phyloP scores from a whole-genome alignment of 2,888 invertebrate genomes.

The Blastobasis adustella region DNA sequence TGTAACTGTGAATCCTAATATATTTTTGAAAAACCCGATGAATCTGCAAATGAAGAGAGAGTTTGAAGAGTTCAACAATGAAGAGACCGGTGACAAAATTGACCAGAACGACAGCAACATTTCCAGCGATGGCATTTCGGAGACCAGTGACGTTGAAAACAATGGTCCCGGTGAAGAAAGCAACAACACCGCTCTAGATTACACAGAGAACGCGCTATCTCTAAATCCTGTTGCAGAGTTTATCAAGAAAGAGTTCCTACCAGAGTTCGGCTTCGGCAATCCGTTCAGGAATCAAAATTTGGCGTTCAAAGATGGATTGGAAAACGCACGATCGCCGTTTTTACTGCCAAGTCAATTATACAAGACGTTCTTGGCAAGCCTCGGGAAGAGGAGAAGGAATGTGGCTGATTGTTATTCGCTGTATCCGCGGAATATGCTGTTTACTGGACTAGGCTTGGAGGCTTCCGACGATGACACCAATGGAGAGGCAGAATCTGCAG shows the following conservation, averaged over 20 bases:
- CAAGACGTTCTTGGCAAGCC: slow-evolving; percentile 83
- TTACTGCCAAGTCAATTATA: slow-evolving; percentile 85
- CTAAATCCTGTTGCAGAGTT: slow-evolving; percentile 63
- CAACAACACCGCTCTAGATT: slow-evolving; percentile 47
- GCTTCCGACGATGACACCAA: slow-evolving; percentile 62
- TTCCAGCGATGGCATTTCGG: slow-evolving; percentile 60
- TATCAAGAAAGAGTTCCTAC: slow-evolving; percentile 68
- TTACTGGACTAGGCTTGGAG: slow-evolving; percentile 60
- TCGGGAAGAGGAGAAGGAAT: slow-evolving; percentile 62
- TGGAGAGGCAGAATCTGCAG: slow-evolving; percentile 61
- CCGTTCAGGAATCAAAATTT: slow-evolving; percentile 60
- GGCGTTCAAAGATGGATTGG: slow-evolving; percentile 55
- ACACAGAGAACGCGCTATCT: slow-evolving; percentile 54
- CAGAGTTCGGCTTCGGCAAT: slow-evolving; percentile 61
- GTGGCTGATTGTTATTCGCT: slow-evolving; percentile 63
- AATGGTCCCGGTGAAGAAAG: slow-evolving; percentile 46
- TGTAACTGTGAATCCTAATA: slow-evolving; percentile 53
- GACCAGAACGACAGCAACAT: slow-evolving; percentile 53
- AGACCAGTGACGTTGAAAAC: slow-evolving; percentile 60
- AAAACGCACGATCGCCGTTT: slow-evolving; percentile 65
- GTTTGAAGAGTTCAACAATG: slow-evolving; percentile 49
- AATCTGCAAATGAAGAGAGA: slow-evolving; percentile 65
- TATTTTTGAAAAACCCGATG: slow-evolving; percentile 57
- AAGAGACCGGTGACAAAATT: slow-evolving; percentile 44
- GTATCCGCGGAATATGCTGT: slow-evolving; percentile 74